Conservation (phyloP, 2,113 vertebrate species). For the Cyphomyrus plagiostoma region DNA sequence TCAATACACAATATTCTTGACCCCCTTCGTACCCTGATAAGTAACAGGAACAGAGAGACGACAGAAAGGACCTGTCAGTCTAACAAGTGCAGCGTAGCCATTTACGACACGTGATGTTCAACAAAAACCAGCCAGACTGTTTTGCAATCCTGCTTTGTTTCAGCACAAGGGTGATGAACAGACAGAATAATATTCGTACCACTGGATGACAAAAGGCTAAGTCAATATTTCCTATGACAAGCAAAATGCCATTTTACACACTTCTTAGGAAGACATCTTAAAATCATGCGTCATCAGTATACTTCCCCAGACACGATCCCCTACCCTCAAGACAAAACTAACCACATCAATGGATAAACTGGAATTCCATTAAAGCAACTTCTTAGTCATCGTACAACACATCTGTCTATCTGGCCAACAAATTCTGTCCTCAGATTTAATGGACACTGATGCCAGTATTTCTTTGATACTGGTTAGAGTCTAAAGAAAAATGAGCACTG, state of each 20-base stretch:
- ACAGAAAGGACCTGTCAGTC: background rate
- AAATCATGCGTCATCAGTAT: constrained; percentile 11
- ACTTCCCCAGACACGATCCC: background rate
- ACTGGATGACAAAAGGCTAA: background rate
- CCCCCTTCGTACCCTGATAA: background rate
- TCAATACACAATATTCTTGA: background rate
- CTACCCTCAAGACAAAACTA: background rate
- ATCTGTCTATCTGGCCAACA: background rate
- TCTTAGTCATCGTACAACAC: constrained; percentile 22
- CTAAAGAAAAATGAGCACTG: background rate
- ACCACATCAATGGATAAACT: constrained; percentile 25
- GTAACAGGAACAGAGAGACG: background rate
- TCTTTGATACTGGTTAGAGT: background rate
- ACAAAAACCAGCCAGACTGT: background rate
- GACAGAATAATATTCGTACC: background rate
- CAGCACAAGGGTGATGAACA: background rate
- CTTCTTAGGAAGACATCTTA: background rate
- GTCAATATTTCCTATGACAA: constrained; percentile 2
- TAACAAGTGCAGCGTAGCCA: background rate
- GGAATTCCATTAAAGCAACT: constrained; percentile 12
- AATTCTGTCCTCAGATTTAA: background rate
- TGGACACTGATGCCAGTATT: background rate
- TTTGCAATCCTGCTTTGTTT: background rate
- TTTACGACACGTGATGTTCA: background rate
- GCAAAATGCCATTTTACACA: background rate